Evolutionary conservation across 2,888 invertebrate species (phyloP), one percentile per base, ranked within the genome.

Genomic region (Muscina levida): DNA sequence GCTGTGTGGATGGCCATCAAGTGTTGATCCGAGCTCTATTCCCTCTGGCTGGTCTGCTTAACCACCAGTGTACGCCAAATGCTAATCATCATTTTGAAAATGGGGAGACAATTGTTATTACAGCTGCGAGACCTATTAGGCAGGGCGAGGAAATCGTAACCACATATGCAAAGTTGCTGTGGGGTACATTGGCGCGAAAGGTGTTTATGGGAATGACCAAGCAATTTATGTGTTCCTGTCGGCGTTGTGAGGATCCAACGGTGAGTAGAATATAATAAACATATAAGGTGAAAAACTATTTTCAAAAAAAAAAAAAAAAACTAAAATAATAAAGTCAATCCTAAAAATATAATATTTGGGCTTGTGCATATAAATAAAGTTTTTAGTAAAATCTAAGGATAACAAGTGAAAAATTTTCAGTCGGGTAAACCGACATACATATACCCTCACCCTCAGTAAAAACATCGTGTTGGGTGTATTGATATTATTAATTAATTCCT

Each of bases 31-130:
- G 94, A 53, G 94, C 93, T 51, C 90, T 95, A 73, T 95, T 94
- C 87, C 92, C 94, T 1, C 92, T 93, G 77, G 93, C 94, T 0
- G 93, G 94, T 5, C 92, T 95, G 89, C 91, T 95, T 89, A 93
- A 94, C 84, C 95, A 95, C 86, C 93, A 93, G 85, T 95, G 95
- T 86, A 92, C 91, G 67, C 93, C 95, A 31, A 95, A 95, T 87
- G 94, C 95, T 0, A 92, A 92, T 71, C 95, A 95, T 86, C 91
- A 92, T 73, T 94, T 94, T 44, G 93, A 92, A 53, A 91, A 93
- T 59, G 92, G 93, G 22, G 92, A 92, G 85, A 89, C 92, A 81
- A 92, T 95, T 76, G 92, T 93, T 13, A 89, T 95, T 8, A 92
- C 93, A 81, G 94, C 95, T 11, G 93, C 89, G 1, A 85, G 87